phyloP scores from a whole-genome alignment of 2,113 vertebrate species.

The Paralichthys olivaceus region DNA sequence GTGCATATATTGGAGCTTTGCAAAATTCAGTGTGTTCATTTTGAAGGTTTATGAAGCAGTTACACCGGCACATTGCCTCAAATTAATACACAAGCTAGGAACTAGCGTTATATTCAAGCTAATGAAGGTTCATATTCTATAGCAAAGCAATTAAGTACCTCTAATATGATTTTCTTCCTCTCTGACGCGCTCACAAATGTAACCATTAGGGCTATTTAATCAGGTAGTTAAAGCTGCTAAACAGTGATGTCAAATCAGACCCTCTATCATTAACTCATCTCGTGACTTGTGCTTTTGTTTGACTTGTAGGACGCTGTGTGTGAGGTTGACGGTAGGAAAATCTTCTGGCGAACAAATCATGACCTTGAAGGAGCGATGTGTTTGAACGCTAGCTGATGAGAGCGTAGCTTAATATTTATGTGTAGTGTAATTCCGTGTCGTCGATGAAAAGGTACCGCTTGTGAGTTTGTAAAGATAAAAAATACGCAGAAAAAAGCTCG shows the following conservation, averaged over 20 bases:
- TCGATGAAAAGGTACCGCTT: constrained; percentile 51
- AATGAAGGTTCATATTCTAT: constrained; percentile 18
- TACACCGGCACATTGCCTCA: constrained; percentile 38
- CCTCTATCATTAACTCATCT: constrained; percentile 26
- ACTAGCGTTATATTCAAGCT: constrained; percentile 18
- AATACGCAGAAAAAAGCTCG: background rate
- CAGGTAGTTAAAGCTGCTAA: constrained; percentile 75
- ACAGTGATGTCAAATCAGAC: constrained; percentile 52
- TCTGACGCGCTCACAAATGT: constrained; percentile 41
- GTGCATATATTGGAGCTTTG: constrained; percentile 34
- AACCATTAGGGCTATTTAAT: constrained; percentile 73
- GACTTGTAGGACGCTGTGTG: constrained; percentile 15
- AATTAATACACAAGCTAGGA: constrained; percentile 31
- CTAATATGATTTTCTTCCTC: constrained; percentile 18
- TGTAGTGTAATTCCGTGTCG: constrained; percentile 55
- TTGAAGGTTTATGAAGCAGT: constrained; percentile 37
- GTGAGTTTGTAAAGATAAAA: constrained; percentile 34
- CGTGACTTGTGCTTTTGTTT: constrained; percentile 60
- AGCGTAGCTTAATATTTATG: constrained; percentile 42
- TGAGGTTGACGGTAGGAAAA: constrained; percentile 25
- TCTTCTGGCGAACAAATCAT: constrained; percentile 17
- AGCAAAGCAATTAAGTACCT: constrained; percentile 49
- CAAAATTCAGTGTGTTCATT: constrained; percentile 31
- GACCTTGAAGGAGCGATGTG: constrained; percentile 24
- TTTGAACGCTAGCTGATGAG: constrained; percentile 46